Conservation (phyloP, 2,888 invertebrate genomes). For the Rhingia campestris region DNA sequence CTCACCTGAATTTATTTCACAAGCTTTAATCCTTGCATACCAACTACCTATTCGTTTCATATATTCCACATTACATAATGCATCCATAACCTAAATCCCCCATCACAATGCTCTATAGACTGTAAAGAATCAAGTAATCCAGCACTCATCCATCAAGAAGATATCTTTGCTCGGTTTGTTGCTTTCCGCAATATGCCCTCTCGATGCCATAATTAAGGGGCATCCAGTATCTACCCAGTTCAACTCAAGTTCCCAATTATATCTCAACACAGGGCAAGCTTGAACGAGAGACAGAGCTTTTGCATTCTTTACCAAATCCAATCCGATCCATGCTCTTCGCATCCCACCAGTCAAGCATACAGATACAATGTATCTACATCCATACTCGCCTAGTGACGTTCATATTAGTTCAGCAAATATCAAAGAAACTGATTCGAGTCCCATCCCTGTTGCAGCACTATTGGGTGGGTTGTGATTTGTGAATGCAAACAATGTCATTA, state of each 20-base stretch:
- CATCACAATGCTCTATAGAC: no score
- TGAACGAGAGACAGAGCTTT: not conserved
- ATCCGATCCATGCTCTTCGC: not conserved
- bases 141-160: not conserved
- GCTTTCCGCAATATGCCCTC: not conserved
- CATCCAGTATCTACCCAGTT: constrained; percentile 5
- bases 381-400: not conserved
- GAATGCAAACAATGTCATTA: constrained; percentile 35
- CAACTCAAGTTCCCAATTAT: constrained; percentile 15
- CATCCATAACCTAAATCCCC: no score
- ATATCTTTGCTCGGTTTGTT: not conserved
- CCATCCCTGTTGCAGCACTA: not conserved
- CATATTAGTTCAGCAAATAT: not conserved
- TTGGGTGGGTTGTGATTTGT: not conserved
- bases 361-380: not conserved
- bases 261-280: not conserved
- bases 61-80: no score
- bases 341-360: not conserved
- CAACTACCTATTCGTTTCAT: no score
- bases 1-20: no score
- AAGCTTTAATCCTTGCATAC: no score
- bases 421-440: not conserved
- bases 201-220: constrained; percentile 11
- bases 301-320: constrained; percentile 15
- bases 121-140: not conserved